These are phyloP conservation scores for Protaetia brevitarsis DNA, from an alignment of 1,140 invertebrate species.

Conservation along the genomic window DNA sequence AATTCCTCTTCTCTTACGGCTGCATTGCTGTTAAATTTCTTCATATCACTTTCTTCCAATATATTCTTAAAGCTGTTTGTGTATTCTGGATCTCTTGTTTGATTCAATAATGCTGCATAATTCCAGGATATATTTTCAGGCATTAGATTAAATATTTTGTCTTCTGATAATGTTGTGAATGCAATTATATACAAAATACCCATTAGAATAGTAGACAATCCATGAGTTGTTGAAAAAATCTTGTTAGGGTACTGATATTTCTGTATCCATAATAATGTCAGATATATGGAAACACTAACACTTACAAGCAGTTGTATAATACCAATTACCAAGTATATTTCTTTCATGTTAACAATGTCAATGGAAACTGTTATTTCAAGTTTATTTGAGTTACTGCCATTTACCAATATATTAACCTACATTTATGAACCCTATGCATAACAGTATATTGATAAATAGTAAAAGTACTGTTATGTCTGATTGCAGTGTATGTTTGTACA, in stretches of 20 bases:
- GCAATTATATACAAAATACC: slow-evolving; percentile 10
- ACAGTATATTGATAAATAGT: neutral
- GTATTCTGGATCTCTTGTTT: neutral
- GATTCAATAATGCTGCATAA: neutral
- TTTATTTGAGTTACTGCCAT: too few species aligned
- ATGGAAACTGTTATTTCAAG: too few species aligned
- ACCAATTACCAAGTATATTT: slow-evolving; percentile 7
- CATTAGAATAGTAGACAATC: neutral
- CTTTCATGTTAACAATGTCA: too few species aligned
- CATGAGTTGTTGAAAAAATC: neutral
- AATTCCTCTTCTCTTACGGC: neutral
- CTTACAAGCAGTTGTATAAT: neutral
- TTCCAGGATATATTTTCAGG: neutral
- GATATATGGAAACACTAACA: neutral
- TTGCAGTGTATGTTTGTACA: too few species aligned
- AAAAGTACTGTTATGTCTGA: neutral
- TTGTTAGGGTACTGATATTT: slow-evolving; percentile 6
- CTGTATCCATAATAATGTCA: neutral
- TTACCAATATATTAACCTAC: too few species aligned
- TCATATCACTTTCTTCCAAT: neutral
- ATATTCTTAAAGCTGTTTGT: neutral
- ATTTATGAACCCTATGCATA: neutral
- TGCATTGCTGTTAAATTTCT: neutral
- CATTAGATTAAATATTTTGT: neutral
- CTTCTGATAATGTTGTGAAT: neutral